These are phyloP conservation scores for Lasioglossum morio DNA, from an alignment of 2,888 invertebrate species.

Conservation along the genomic window DNA sequence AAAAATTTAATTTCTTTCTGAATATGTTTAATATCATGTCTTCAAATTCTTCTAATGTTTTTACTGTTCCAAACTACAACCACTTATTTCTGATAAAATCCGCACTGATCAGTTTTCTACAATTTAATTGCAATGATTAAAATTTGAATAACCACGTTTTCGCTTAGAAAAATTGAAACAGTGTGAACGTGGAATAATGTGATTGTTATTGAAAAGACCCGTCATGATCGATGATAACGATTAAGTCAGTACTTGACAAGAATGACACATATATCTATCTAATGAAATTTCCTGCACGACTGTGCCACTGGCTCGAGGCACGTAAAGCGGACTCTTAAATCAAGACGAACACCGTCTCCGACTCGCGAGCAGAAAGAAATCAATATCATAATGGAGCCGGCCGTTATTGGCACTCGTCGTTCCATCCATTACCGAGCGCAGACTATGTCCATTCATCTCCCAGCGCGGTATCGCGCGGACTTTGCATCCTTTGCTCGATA, in stretches of 20 bases:
- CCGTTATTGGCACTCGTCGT: conserved; percentile 28
- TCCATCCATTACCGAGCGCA: conserved; percentile 28
- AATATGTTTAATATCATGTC: no score
- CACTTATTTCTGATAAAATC: no score
- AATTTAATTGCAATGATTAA: no score
- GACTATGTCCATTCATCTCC: conserved; percentile 21
- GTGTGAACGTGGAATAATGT: no score
- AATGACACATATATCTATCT: not conserved
- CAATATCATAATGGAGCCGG: conserved; percentile 43
- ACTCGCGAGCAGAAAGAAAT: conserved; percentile 2
- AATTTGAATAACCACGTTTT: no score
- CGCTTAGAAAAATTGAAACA: no score
- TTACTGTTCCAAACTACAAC: no score
- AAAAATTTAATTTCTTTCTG: no score
- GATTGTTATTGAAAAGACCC: not conserved
- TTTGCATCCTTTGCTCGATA: not conserved
- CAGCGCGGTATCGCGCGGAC: not conserved
- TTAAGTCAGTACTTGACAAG: not conserved
- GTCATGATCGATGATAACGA: not conserved
- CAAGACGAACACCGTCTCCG: not conserved
- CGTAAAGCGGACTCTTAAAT: conserved; percentile 26
- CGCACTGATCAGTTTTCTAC: no score
- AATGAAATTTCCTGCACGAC: not conserved
- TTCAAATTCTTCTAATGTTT: no score
- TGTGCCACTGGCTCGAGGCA: not conserved